Evolutionary conservation across 2,113 vertebrate species (phyloP), one percentile per base, ranked within the genome.

Genomic region (Xenopus borealis): DNA sequence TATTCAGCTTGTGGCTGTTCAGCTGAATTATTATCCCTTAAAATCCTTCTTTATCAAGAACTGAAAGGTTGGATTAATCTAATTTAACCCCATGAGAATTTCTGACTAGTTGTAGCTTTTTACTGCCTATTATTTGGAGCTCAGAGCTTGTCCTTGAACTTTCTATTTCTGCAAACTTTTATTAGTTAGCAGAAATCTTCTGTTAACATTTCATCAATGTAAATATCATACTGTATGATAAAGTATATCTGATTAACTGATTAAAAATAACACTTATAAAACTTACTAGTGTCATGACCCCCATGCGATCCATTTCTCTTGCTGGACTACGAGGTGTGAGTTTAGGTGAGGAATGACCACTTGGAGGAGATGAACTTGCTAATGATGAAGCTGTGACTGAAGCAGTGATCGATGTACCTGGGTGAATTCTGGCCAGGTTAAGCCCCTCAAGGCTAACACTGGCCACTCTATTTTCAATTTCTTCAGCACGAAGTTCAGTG

Each of bases 221-320:
- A 50, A 6, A 50, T 3, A 61, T 61, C 27, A 61, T 19, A 12
- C 27, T 10, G 1, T 55, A 40, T 40, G 7, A 6, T 16, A 50
- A 2, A 50, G 55, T 19, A 3, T 58, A 17, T 58, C 55, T 58
- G 17, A 58, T 9, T 10, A 16, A 9, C 9, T 7, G 19, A 16
- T 9, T 58, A 10, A 19, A 33, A 3, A 0, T 4, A 52, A 27
- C 23, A 27, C 23, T 27, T 27, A 27, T 27, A n/a, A 70, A 71
- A 33, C 86, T 70, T 87, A 98, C 97, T 94, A 99, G 89, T 0
- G 96, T 98, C 95, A 98, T 98, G 79, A 96, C 93, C 16, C 97
- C 97, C 96, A 98, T 98, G 46, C 97, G 93, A 80, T 98, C 97
- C 94, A 98, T 98, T 81, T 99, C 97, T 8, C 95, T 85, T 55